phyloP scores from a whole-genome alignment of 53 echinoderm and acorn worm species.

The Echinarachnius parma region DNA sequence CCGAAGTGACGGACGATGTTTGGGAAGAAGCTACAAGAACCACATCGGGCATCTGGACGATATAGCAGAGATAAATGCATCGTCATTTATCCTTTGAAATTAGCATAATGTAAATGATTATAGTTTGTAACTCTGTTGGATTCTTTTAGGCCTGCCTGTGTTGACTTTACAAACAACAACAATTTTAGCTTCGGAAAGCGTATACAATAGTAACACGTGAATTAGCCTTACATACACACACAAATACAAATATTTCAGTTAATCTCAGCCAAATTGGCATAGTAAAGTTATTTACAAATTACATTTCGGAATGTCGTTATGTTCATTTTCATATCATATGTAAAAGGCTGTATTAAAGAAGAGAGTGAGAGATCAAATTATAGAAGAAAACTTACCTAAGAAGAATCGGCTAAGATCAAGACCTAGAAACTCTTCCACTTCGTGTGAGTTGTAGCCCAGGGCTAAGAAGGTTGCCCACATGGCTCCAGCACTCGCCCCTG shows the following conservation, averaged over 20 bases:
- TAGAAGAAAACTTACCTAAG: constrained; percentile 85
- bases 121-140: background rate
- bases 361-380: too few relatives aligned
- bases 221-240: too few relatives aligned
- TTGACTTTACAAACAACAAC: too few relatives aligned
- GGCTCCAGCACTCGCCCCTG: constrained; percentile 86
- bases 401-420: constrained; percentile 64
- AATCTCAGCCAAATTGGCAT: too few relatives aligned
- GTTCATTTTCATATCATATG: too few relatives aligned
- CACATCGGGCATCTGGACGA: constrained; percentile 67
- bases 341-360: too few relatives aligned
- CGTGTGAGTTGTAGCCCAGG: constrained; percentile 71
- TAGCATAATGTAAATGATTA: background rate
- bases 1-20: constrained; percentile 79
- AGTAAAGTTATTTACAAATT: too few relatives aligned
- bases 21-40: constrained; percentile 70
- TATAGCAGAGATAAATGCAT: background rate
- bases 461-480: constrained; percentile 78
- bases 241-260: too few relatives aligned
- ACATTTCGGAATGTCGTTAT: too few relatives aligned
- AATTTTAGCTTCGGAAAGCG: too few relatives aligned
- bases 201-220: too few relatives aligned
- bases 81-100: background rate
- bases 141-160: too few relatives aligned
- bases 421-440: constrained; percentile 67